Evolutionary conservation across 2,888 invertebrate genomes (phyloP).

Genomic region (Odontomyia ornata): DNA sequence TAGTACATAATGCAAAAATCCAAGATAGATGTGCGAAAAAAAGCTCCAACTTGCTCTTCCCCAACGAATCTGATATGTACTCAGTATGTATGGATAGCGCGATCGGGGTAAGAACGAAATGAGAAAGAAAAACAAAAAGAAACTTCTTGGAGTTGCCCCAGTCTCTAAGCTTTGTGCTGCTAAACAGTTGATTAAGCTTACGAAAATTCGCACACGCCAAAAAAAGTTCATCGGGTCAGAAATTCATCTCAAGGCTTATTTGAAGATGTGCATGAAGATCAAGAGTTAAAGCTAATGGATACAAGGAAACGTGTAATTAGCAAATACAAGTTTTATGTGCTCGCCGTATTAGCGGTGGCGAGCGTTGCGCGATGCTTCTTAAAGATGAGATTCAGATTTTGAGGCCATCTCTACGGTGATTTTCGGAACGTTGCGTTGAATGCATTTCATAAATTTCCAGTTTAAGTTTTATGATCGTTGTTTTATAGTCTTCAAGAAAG

Average conservation of each 20-base stretch:
- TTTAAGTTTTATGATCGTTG: no score
- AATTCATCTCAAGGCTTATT: conserved; percentile 33
- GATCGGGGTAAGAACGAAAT: no score
- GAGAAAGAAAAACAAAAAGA: no score
- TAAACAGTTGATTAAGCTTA: not conserved
- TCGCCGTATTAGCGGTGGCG: not conserved
- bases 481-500: no score
- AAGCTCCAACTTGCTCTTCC: not conserved
- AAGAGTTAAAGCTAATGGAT: conserved; percentile 3
- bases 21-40: not conserved
- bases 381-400: not conserved
- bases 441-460: not conserved
- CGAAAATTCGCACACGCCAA: conserved; percentile 22
- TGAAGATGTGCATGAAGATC: conserved; percentile 16
- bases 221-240: conserved; percentile 15
- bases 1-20: conserved; percentile 15
- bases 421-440: not conserved
- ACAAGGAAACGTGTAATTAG: conserved; percentile 28
- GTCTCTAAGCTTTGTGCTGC: not conserved
- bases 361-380: no score
- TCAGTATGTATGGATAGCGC: no score
- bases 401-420: not conserved
- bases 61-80: not conserved
- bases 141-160: no score
- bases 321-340: conserved; percentile 13